Evolutionary conservation across 1,140 invertebrate species (phyloP), one percentile per base, ranked within the genome.

Genomic region (Trichonephila clavipes): DNA sequence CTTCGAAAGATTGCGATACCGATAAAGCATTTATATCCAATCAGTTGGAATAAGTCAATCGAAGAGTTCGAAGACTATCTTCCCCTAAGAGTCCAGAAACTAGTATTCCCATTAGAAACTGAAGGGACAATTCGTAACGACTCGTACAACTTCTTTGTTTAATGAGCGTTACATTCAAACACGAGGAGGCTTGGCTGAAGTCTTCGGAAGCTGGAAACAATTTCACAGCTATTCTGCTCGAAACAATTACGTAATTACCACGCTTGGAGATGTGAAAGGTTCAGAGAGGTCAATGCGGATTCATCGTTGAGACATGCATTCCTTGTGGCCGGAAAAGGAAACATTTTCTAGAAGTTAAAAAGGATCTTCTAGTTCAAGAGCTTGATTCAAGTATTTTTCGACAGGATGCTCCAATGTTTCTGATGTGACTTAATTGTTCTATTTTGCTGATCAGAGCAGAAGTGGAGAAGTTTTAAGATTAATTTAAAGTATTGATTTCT

Each of bases 161-260:
- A 83, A 83, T 83, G 82, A 83, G 82, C 82, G n/a, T 83, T 83
- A 14, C 82, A 51, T 77, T 77, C 72, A 34, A 40, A 7, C 40
- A 40, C 14, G 44, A 58, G 44, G 18, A 59, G 82, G 21, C 82
- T n/a, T 40, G 19, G 19, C n/a, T 28, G 66, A 69, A 19, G 44
- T 28, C 51, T 44, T 51, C 40, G 44, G 62, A 64, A 28, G 64
- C 62, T 34, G 7, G 18, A 64, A 88, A 88, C 87, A 88, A 88
- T 88, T 88, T 88, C 87, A 81, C 88, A 77, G 44, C 24, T 34
- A 59, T 24, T 61, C 58, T 90, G 69, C 61, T 81, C 69, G n/a
- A 51, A 90, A 90, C 88, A 77, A 90, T 90, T 90, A 90, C 58
- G 72, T 81, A 90, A 90, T 90, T 90, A 90, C 88, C 88, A 81